A percentile compares a stretch with the other conserved stretches of the same genome.
Evolutionary conservation across 2,888 invertebrate species (phyloP).

Genomic region (Neocrepidodera transversa): DNA sequence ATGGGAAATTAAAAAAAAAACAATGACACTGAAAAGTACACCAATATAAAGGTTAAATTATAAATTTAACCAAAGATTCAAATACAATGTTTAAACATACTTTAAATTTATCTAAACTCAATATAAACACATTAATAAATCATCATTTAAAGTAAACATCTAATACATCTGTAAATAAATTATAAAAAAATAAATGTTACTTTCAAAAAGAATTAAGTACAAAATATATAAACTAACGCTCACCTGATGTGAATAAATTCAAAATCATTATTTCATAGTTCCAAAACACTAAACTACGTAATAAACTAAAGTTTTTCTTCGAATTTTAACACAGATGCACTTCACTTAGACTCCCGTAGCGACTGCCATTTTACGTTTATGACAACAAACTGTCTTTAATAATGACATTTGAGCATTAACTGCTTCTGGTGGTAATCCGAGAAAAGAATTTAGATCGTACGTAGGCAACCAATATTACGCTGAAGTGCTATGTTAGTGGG

Average conservation of each 20-base stretch:
- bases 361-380: constrained; percentile 40
- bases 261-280: constrained; percentile 20
- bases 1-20: background rate
- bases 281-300: constrained; percentile 29
- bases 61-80: too few relatives aligned
- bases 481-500: background rate
- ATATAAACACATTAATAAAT: constrained; percentile 4
- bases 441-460: background rate
- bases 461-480: background rate
- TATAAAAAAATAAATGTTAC: background rate
- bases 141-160: constrained; percentile 6
- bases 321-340: constrained; percentile 41
- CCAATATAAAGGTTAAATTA: too few relatives aligned
- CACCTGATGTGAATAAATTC: constrained; percentile 21
- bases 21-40: background rate
- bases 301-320: constrained; percentile 26
- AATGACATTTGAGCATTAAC: constrained; percentile 15
- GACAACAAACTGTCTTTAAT: constrained; percentile 32
- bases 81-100: background rate
- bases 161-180: background rate
- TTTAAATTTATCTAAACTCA: constrained; percentile 1
- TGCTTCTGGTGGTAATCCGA: constrained; percentile 4
- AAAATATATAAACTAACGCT: too few relatives aligned
- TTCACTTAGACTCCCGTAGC: constrained; percentile 37
- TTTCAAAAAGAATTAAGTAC: too few relatives aligned